Base-by-base conservation (phyloP, 2,797 vertebrate species). In the Myotis daubentonii region DNA sequence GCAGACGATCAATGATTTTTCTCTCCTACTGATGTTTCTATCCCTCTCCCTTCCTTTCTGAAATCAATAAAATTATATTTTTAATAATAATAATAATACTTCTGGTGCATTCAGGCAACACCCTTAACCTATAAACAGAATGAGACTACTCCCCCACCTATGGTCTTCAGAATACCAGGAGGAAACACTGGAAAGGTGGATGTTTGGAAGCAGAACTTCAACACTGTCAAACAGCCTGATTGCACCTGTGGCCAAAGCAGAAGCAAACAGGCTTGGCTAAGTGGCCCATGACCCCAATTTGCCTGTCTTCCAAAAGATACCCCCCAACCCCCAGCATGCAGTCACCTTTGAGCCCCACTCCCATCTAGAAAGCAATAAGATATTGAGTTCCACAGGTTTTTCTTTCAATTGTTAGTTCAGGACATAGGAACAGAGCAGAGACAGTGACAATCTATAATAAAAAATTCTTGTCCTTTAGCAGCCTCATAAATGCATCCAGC, bases 181-280 rank as follows among this genome's bases (percentile, higher is more conserved):
- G 55, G 44, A 78, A 87, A 85, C 57, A 20, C 19, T 17, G 87
- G 71, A 91, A 62, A 83, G 81, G 23, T 79, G 87, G 87, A 62
- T 85, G 65, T 19, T 95, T 53, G 55, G 75, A 89, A 66, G 60
- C 41, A 87, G 53, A 95, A 51, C 25, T 71, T 97, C 33, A 78
- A 70, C 33, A 91, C 62, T 36, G 33, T 81, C 41, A 65, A 85
- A 80, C 15, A 87, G 28, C 44, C 82, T 76, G 60, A 28, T 8
- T 74, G 51, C 47, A 87, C 75, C 55, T 89, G 57, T 55, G 89
- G 71, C 78, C 89, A 94, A 89, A 70, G 55, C 82, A 81, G 22
- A 91, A 86, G 70, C 65, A 87, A 93, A 75, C 5, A 38, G 20
- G 15, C 41, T 62, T 23, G 23, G 12, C 36, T 66, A 20, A 44